phyloP scores from a whole-genome alignment of 2,888 invertebrate species.

The Pseudanteris insignis region DNA sequence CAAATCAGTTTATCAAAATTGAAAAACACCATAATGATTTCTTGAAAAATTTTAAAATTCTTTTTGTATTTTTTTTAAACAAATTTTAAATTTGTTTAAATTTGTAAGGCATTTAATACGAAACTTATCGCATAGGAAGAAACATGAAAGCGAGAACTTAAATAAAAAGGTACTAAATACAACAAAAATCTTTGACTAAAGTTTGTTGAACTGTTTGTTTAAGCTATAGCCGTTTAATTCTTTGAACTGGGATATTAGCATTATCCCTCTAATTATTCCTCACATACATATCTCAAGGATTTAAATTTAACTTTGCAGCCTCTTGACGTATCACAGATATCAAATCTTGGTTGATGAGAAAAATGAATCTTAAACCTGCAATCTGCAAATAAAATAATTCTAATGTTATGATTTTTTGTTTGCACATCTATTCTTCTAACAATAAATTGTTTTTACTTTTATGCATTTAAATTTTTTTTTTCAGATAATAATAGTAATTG shows the following conservation, averaged over 20 bases:
- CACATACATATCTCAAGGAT: slow-evolving; percentile 50
- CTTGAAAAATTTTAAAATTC: too few species aligned
- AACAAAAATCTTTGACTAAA: slow-evolving; percentile 5
- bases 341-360: slow-evolving; percentile 90
- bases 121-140: neutral
- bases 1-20: too few species aligned
- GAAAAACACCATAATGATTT: too few species aligned
- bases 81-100: too few species aligned
- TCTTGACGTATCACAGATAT: slow-evolving; percentile 90
- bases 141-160: neutral
- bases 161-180: slow-evolving; percentile 2
- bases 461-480: too few species aligned
- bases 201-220: slow-evolving; percentile 20
- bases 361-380: slow-evolving; percentile 90
- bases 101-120: neutral
- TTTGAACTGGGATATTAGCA: slow-evolving; percentile 13
- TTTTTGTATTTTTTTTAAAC: too few species aligned
- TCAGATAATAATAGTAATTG: too few species aligned
- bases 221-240: slow-evolving; percentile 8
- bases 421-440: too few species aligned
- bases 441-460: too few species aligned
- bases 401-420: too few species aligned
- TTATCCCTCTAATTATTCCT: slow-evolving; percentile 22
- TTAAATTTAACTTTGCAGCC: slow-evolving; percentile 80
- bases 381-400: too few species aligned